Evolutionary conservation across 1,140 invertebrate species (phyloP), one percentile per base, ranked within the genome.

Genomic region (Brachionus rotundiformis): DNA sequence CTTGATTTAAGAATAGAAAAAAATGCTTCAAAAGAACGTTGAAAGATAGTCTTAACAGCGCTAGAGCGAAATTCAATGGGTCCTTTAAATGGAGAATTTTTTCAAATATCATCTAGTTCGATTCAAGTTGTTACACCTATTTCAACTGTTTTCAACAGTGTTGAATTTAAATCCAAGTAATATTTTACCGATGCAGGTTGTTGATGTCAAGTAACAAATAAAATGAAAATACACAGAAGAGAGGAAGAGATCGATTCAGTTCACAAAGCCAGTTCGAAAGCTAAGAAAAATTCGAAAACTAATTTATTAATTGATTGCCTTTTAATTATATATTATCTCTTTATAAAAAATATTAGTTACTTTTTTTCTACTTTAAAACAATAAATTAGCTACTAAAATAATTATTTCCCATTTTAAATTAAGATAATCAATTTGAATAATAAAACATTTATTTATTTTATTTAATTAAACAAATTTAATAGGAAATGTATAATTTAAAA

Each of bases 11-110:
- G 1, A 33, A 33, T 33, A 10, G 27, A 68, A 68, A 68, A 33
- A 68, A 68, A 68, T 68, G 29, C 27, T 68, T 31, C 29, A 68
- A 68, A 68, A 68, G 63, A 29, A 33, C 29, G 63, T 68, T 13
- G 63, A 33, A 68, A 68, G 31, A 68, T 33, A 36, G 63, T 10
- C 7, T n/a, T 33, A 68, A 4, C 31, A 31, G 63, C 63, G 27
- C n/a, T 68, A 1, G 27, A 68, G 31, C 10, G 63, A 33, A 36
- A 68, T 68, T 68, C 63, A 68, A 68, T 36, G 29, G 63, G 63
- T 16, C 63, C 63, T 31, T 33, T 36, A 31, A 36, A 68, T 68
- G 2, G 31, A 68, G 63, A 68, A 36, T 68, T 68, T 6, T 68
- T 68, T 68, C 31, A 31, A 68, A 68, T 68, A 16, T 29, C 31